Conservation (phyloP, 2,797 vertebrate species). For the Poeciliopsis paucimaculata region DNA sequence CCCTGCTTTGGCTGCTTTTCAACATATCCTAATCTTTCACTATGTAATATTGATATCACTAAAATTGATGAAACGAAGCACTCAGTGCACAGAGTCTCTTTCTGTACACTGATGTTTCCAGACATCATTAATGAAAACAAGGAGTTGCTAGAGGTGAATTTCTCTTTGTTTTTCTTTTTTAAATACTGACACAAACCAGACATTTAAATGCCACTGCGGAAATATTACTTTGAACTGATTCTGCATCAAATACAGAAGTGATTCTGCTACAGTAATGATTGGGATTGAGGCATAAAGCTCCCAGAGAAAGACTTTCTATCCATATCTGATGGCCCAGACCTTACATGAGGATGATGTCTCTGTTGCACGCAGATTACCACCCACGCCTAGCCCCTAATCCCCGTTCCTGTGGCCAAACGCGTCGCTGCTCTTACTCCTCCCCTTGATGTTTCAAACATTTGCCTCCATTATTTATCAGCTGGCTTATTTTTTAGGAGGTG, state of each 20-base stretch:
- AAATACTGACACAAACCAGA: background rate
- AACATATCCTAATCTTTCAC: background rate
- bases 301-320: conserved; percentile 60
- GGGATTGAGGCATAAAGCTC: conserved; percentile 46
- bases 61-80: background rate
- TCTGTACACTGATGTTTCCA: background rate
- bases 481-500: conserved; percentile 1
- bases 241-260: background rate
- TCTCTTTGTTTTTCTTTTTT: background rate
- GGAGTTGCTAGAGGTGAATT: background rate
- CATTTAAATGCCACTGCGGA: background rate
- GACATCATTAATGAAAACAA: background rate
- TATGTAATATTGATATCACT: background rate
- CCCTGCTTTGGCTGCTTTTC: background rate
- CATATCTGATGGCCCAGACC: conserved; percentile 73
- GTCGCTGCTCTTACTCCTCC: conserved; percentile 55
- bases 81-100: background rate
- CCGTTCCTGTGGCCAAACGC: conserved; percentile 60
- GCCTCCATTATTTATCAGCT: conserved; percentile 55
- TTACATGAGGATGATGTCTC: conserved; percentile 78
- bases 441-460: conserved; percentile 55
- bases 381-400: conserved; percentile 78
- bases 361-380: conserved; percentile 79
- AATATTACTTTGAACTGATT: background rate
- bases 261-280: conserved; percentile 37